Percentiles rank a stretch among this genome's conserved stretches.
Evolutionary conservation across 1,140 invertebrate genomes (phyloP).

Genomic region (Tetragnatha versicolor): DNA sequence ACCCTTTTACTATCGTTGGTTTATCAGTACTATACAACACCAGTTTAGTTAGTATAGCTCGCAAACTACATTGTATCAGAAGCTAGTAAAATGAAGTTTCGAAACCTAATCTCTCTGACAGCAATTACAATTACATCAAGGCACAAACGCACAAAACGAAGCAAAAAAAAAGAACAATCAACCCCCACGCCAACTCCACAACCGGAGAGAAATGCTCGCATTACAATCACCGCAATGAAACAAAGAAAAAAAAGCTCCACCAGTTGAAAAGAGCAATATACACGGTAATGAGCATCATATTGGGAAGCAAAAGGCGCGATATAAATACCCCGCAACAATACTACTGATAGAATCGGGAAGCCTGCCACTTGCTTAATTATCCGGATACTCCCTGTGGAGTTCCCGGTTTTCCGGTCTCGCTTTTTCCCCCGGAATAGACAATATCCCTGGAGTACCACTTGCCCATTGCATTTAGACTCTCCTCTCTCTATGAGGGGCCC

Average conservation of each 20-base stretch:
- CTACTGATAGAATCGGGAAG: constrained; percentile 8
- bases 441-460: constrained; percentile 32
- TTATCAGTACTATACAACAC: no score
- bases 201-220: no score
- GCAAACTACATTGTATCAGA: no score
- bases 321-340: neutral
- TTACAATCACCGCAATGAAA: no score
- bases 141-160: neutral
- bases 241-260: no score
- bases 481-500: constrained; percentile 37
- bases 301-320: no score
- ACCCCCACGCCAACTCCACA: neutral
- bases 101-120: no score
- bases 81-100: no score
- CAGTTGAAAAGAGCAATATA: no score
- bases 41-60: no score
- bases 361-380: constrained; percentile 43
- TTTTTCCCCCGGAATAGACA: constrained; percentile 37
- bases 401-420: constrained; percentile 19
- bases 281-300: no score
- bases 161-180: neutral
- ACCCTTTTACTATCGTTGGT: no score
- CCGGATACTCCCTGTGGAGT: neutral
- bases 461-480: constrained; percentile 40
- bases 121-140: neutral